Evolutionary conservation across 2,888 invertebrate species (phyloP).

Genomic region (Unio pictorum): DNA sequence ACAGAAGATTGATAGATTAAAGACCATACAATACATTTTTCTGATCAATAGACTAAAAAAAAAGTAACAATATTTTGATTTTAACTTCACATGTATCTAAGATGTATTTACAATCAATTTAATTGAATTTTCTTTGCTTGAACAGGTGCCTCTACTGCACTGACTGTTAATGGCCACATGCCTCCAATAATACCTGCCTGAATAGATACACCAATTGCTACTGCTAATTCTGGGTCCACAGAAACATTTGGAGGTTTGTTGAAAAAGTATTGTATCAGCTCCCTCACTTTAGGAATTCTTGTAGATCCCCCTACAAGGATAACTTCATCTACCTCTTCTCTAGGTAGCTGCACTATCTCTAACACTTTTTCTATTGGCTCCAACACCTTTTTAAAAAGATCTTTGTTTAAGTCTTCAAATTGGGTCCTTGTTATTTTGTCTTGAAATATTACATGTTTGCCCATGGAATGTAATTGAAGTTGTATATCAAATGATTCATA

Average conservation of each 20-base stretch:
- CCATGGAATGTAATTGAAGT: constrained; percentile 65
- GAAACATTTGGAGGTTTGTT: constrained; percentile 63
- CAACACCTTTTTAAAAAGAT: constrained; percentile 72
- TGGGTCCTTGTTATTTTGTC: constrained; percentile 66
- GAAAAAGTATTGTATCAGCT: constrained; percentile 72
- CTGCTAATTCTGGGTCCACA: constrained; percentile 74
- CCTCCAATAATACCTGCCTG: constrained; percentile 75
- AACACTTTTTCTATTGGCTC: constrained; percentile 72
- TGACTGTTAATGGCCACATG: constrained; percentile 74
- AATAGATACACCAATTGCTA: constrained; percentile 73
- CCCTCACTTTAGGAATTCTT: constrained; percentile 72
- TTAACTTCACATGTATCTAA: too few relatives aligned
- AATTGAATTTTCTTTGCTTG: constrained; percentile 65
- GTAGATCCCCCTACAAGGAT: constrained; percentile 75
- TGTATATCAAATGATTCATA: constrained; percentile 51
- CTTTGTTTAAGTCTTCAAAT: constrained; percentile 72
- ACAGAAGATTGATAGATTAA: too few relatives aligned
- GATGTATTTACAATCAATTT: constrained; percentile 7
- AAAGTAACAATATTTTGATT: too few relatives aligned
- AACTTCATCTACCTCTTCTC: constrained; percentile 72
- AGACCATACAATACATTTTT: too few relatives aligned
- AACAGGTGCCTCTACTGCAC: constrained; percentile 69
- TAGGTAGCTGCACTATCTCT: constrained; percentile 63
- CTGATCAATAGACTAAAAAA: too few relatives aligned
- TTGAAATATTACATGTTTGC: constrained; percentile 42